Evolutionary conservation across 2,888 invertebrate species (phyloP), one percentile per base, ranked within the genome.

Genomic region (Melolontha melolontha): DNA sequence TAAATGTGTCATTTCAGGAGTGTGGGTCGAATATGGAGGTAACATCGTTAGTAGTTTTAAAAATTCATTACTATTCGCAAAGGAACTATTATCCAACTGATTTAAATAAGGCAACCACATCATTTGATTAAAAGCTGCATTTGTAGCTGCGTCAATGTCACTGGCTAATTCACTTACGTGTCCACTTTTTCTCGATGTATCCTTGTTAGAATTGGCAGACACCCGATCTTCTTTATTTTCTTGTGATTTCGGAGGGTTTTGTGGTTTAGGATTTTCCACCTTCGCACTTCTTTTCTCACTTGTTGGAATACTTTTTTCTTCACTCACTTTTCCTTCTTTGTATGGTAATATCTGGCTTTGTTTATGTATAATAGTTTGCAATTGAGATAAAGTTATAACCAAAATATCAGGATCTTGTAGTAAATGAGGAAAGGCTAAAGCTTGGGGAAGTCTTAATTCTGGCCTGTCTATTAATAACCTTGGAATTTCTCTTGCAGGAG

Each of bases 401-500:
- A 93, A 82, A 73, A 93, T 88, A 79, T 94, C 91, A 0, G 93
- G 92, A 82, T 93, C 92, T 78, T 91, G 89, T 47, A 92, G 83
- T 8, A 93, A 84, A 73, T 90, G 88, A 0, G 92, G 92, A 78
- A 87, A 91, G 1, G 90, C 88, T 71, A 92, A 86, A 0, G 91
- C 92, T 79, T 92, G 91, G 0, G 93, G 91, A 73, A 93, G 78
- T 73, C 92, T 85, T 41, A 93, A 82, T 80, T 93, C 92, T 0
- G 93, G 92, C 69, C 92, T 84, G 66, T 90, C 88, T 69, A 89
- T 86, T 40, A 93, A 80, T 50, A 94, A 83, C 59, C 90, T 87
- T 0, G 93, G 93, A 70, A 94, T 93, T 85, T 94, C 94, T 62
- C 86, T 87, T 1, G 88, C 91, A 0, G 94, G 94, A 4, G 90